These are phyloP conservation scores for Dinomys branickii DNA, from an alignment of 2,113 vertebrate genomes.

Conservation along the genomic window DNA sequence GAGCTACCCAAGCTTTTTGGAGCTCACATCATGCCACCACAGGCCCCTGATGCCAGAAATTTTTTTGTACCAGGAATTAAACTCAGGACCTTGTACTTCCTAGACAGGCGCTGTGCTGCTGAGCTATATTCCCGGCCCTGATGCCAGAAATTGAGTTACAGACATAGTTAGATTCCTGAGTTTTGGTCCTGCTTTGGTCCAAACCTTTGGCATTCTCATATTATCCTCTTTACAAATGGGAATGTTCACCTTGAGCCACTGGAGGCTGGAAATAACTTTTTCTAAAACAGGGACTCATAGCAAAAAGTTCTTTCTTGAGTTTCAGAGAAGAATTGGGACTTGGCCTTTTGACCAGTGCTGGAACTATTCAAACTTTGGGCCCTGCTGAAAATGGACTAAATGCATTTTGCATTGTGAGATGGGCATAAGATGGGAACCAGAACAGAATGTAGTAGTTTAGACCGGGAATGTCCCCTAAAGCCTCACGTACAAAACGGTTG, in stretches of 20 bases:
- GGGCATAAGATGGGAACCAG: background rate
- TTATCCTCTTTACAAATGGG: background rate
- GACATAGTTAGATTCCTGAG: background rate
- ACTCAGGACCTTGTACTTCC: no score
- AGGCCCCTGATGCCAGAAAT: background rate
- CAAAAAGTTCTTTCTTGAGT: background rate
- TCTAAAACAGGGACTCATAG: background rate
- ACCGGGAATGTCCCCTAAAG: background rate
- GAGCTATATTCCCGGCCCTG: background rate
- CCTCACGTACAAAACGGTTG: background rate
- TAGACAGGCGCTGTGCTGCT: no score
- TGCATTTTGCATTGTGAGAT: background rate
- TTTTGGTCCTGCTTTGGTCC: background rate
- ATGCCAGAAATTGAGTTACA: background rate
- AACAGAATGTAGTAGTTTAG: background rate
- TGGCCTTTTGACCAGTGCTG: background rate
- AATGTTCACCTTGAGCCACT: background rate
- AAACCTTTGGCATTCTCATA: background rate
- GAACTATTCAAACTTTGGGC: background rate
- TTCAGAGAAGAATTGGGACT: background rate
- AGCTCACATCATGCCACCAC: background rate
- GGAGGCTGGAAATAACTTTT: background rate
- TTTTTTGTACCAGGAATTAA: background rate
- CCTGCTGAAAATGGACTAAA: background rate
- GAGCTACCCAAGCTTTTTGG: background rate